phyloP scores from a whole-genome alignment of 2,888 invertebrate genomes.

The Athalia cordata region DNA sequence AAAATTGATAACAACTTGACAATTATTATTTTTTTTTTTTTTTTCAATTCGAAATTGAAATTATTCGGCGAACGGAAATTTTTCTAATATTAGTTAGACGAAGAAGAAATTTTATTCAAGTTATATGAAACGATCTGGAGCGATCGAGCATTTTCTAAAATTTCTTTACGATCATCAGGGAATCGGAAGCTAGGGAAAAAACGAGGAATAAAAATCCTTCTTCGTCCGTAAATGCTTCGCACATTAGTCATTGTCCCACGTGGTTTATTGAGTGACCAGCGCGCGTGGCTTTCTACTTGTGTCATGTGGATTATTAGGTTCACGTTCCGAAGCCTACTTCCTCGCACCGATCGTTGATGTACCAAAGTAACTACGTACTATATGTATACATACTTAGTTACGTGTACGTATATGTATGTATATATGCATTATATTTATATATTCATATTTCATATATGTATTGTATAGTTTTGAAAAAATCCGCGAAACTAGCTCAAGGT shows the following conservation, averaged over 20 bases:
- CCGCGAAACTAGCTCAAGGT: conserved; percentile 37
- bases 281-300: conserved; percentile 20
- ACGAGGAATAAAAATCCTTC: neutral
- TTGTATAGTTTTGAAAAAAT: neutral
- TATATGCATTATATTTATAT: neutral
- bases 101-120: no score
- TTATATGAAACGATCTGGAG: no score
- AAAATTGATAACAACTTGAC: no score
- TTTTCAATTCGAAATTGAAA: no score
- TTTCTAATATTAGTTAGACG: no score
- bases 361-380: conserved; percentile 23
- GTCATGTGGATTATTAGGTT: conserved; percentile 30
- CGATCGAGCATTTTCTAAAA: no score
- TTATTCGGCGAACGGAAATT: no score
- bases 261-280: conserved; percentile 18
- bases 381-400: neutral
- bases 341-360: neutral
- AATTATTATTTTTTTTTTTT: no score
- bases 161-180: no score
- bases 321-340: conserved; percentile 39
- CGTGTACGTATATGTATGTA: neutral
- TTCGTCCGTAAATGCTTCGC: neutral
- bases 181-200: no score
- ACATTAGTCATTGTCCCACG: conserved; percentile 36
- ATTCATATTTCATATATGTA: neutral